Evolutionary conservation across 2,113 vertebrate species (phyloP).

Genomic region (Ibidorhyncha struthersii): DNA sequence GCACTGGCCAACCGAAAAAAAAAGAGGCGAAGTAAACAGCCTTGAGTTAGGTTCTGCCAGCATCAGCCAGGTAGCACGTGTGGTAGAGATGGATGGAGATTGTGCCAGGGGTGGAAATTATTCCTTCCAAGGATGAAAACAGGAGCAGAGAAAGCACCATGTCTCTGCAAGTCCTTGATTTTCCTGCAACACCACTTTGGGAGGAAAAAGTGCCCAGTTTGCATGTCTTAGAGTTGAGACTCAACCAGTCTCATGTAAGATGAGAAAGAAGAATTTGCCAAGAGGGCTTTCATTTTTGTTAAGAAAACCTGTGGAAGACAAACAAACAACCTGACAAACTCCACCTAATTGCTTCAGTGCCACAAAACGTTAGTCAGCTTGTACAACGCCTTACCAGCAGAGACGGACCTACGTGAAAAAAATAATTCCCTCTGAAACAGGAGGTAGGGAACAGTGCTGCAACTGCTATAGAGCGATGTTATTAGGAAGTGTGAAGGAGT

Average conservation of each 20-base stretch:
- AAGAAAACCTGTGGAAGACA: not conserved
- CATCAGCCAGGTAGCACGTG: not conserved
- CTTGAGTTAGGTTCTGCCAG: not conserved
- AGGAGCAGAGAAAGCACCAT: not conserved
- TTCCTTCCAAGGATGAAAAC: not conserved
- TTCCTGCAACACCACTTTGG: not conserved
- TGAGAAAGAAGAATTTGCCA: not conserved
- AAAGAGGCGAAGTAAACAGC: not conserved
- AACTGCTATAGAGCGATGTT: constrained; percentile 9
- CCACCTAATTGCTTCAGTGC: not conserved
- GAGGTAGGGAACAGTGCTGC: constrained; percentile 1
- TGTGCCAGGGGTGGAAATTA: not conserved
- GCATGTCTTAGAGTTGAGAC: not conserved
- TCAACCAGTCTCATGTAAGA: not conserved
- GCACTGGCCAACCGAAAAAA: not conserved
- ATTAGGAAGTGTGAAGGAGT: constrained; percentile 58
- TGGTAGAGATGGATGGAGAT: not conserved
- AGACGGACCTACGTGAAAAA: not conserved
- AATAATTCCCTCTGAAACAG: constrained; percentile 15
- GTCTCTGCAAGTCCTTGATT: not conserved
- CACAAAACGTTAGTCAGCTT: not conserved
- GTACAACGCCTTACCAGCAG: not conserved
- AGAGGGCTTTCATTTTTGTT: not conserved
- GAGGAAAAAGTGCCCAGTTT: not conserved
- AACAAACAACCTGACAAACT: not conserved